Base-by-base conservation (phyloP, 1,140 invertebrate genomes). In the Pseudomyrmex concolor region DNA sequence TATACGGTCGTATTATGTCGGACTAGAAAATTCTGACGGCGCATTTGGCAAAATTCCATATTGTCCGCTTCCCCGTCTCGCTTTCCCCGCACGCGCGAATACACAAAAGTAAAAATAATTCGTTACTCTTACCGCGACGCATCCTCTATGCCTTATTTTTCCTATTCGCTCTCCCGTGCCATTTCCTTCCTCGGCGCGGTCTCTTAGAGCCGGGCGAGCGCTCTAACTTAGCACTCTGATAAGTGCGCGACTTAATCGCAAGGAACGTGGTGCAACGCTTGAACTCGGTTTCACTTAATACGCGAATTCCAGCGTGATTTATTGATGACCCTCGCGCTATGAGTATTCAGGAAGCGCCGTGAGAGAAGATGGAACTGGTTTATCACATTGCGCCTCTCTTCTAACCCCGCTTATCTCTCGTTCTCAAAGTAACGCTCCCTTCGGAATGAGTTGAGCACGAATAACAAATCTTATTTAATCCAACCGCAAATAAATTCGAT, bases 221-320 rank as follows among this genome's bases (percentile, higher is more conserved):
- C 73, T 83, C 80, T 66, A 77, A 77, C 81, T 85, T 72, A 82
- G 83, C 72, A 76, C 83, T 88, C 86, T 88, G 87, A 88, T 88
- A 88, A 88, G 77, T 85, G 77, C 72, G 55, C 86, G 77, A 83
- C 84, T 80, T 88, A 88, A 88, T 88, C 88, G 86, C 77, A 64
- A 34, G 48, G 77, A 70, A 77, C 82, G 72, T 73, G 83, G 68
- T 83, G 83, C 68, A 77, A 88, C 77, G 76, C 83, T 59, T 77
- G 77, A 83, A 85, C 64, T 71, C 84, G 72, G 62, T 66, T 78
- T 88, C 76, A 73, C 83, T 88, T 88, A 88, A 88, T 88, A 88
- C 84, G 81, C 83, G 86, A 88, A 88, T 88, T 87, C 83, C 83
- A 77, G 62, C 50, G 73, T 88, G 86, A 88, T 88, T 88, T 88